Evolutionary conservation across 2,888 invertebrate species (phyloP), one percentile per base, ranked within the genome.

Genomic region (Zaprionus obscuricornis): DNA sequence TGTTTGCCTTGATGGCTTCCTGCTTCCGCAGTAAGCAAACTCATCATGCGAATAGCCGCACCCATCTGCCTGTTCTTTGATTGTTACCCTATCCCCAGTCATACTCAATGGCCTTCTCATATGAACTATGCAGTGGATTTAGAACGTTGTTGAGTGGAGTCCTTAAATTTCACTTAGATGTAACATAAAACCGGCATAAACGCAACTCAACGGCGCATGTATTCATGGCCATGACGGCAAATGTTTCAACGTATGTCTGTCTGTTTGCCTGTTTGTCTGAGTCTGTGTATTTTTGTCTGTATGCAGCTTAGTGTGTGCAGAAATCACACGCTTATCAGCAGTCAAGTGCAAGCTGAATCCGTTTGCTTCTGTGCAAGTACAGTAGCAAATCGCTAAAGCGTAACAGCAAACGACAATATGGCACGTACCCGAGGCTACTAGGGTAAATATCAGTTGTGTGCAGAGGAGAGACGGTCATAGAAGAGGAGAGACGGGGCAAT

Each of bases 161-260:
- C 75, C 85, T 85, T 86, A 86, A 82, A 87, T 87, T 86, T 85
- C 85, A 85, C 87, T 87, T 85, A 87, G 76, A 72, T 68, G 84
- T 86, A 86, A 86, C 83, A 83, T 83, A 83, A 84, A 85, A 85
- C 74, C 65, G 75, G 69, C 69, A 81, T 82, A 82, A 86, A 74
- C 82, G 82, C 82, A 85, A 66, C 50, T 63, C 66, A 65, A 70
- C 85, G 84, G 76, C 59, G 76, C 76, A 75, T 86, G 64, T 71
- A 83, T 75, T 83, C 75, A 86, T 72, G 65, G 65, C 71, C 67
- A 70, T 69, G 64, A 65, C 54, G 62, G 39, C 66, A 60, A 47
- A 40, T 66, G 49, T 34, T 36, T 65, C 34, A 27, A 26, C 36
- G 42, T 33, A 18, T 34, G 10, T 54, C 42, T 26, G 31, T 37